Base-by-base conservation (phyloP, 2,797 vertebrate genomes). In the Perodicticus potto region DNA sequence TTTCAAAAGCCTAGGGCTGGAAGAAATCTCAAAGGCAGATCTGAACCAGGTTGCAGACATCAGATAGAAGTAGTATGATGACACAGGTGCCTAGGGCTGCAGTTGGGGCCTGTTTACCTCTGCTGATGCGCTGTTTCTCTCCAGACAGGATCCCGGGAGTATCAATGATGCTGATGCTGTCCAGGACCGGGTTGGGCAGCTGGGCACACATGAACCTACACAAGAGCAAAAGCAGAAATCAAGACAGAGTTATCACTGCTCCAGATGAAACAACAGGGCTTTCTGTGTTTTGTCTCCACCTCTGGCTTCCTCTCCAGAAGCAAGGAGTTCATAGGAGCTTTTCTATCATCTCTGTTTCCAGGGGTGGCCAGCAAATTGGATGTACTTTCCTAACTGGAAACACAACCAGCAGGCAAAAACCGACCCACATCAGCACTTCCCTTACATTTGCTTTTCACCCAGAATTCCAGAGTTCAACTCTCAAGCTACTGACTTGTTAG, bases 151-250 rank as follows among this genome's bases (percentile, higher is more conserved):
- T 99, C 80, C 99, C 99, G 1, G 99, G 99, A 9, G 99, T 99
- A 98, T 99, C 99, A 4, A 99, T 99, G 98, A 99, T 99, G 97
- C 99, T 99, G 98, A 99, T 99, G 98, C 99, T 99, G 97, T 99
- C 99, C 98, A 99, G 98, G 83, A 99, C 99, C 0, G 99, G 98
- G 97, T 99, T 99, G n/a, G 99, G 99, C 98, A 99, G 96, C 98
- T 99, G 99, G 67, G 99, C 99, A 40, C 99, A 99, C 99, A 99
- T 99, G 97, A 99, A 99, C 98, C 99, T 99, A 97, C 19, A 67
- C 0, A 5, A 82, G 16, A 85, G 73, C 32, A 43, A 93, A 59
- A 9, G 49, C 22, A 12, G 37, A 59, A 0, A 12, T 96, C 72
- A 93, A 23, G 45, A 17, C 4, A 2, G 2, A 14, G 76, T 4